Percentiles rank a stretch among this genome's conserved stretches.
Evolutionary conservation across 2,797 vertebrate species (phyloP).

Genomic region (Leptatherina wallacei): DNA sequence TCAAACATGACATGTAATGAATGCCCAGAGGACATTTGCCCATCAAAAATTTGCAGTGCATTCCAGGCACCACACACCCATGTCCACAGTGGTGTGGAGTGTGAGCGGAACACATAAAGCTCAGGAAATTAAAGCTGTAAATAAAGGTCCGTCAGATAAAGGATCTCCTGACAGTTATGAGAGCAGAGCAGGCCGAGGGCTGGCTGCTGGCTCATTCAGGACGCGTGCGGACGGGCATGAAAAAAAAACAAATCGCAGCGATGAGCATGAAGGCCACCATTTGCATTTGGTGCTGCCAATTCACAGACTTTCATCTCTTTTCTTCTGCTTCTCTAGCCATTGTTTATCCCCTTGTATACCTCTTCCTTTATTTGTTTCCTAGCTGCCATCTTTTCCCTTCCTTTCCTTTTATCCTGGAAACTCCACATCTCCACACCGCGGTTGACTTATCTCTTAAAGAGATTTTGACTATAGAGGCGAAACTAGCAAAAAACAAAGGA

Average conservation of each 20-base stretch:
- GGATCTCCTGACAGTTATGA: constrained; percentile 84
- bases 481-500: not conserved
- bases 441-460: constrained; percentile 31
- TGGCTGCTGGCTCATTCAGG: constrained; percentile 75
- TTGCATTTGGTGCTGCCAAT: constrained; percentile 75
- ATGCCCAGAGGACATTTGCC: constrained; percentile 66
- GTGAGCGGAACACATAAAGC: constrained; percentile 78
- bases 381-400: constrained; percentile 3
- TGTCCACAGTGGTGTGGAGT: constrained; percentile 62
- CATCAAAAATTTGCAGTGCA: constrained; percentile 76
- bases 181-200: constrained; percentile 74
- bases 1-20: constrained; percentile 66
- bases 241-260: constrained; percentile 81
- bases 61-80: constrained; percentile 72
- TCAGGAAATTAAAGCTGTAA: constrained; percentile 88
- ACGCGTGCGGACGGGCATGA: constrained; percentile 77
- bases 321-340: constrained; percentile 40
- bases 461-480: not conserved
- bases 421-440: constrained; percentile 37
- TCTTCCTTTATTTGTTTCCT: constrained; percentile 19
- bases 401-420: constrained; percentile 23
- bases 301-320: constrained; percentile 58
- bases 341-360: constrained; percentile 43
- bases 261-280: constrained; percentile 81
- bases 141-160: constrained; percentile 84